Base-by-base conservation (phyloP, 2,113 vertebrate genomes). In the Nematolebias whitei region DNA sequence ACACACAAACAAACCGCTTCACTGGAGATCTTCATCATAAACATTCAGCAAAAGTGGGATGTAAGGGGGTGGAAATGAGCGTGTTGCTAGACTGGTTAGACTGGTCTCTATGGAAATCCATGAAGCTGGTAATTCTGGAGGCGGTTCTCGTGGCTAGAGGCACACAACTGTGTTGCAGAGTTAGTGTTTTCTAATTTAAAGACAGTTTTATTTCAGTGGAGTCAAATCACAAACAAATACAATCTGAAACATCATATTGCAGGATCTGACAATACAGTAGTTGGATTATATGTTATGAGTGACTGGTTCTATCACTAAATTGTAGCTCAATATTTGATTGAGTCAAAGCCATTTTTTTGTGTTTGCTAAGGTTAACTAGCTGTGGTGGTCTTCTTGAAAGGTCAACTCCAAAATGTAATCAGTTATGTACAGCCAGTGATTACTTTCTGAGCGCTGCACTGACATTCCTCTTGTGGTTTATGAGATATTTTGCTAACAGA, bases 101-200 rank as follows among this genome's bases (percentile, higher is more conserved):
- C 15, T 80, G 69, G 63, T 82, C 62, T 71, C 66, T 70, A 49
- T 59, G 66, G 60, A 50, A 60, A 63, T 65, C 53, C 22, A 15
- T 44, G 5, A 68, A 55, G 43, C 47, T 35, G 32, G 60, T 57
- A 24, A 74, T 68, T 68, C 52, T 74, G 20, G 23, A 49, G 59
- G 67, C 61, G 52, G 50, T 70, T 49, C 26, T 52, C 16, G 11
- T 50, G 49, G 64, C 29, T 66, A 3, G 9, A 47, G 16, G 9
- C 18, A 18, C 43, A n/a, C 12, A n/a, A n/a, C 16, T n/a, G 32
- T 54, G 53, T 11, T 52, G 44, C 52, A 52, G 47, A 47, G 32
- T 41, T 0, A 55, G 50, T 70, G 15, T 23, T 13, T 19, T 54
- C 38, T 47, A n/a, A 59, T 66, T 75, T 71, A 13, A 29, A 66